phyloP scores from a whole-genome alignment of 2,797 vertebrate genomes.

The Acrossocheilus fasciatus region DNA sequence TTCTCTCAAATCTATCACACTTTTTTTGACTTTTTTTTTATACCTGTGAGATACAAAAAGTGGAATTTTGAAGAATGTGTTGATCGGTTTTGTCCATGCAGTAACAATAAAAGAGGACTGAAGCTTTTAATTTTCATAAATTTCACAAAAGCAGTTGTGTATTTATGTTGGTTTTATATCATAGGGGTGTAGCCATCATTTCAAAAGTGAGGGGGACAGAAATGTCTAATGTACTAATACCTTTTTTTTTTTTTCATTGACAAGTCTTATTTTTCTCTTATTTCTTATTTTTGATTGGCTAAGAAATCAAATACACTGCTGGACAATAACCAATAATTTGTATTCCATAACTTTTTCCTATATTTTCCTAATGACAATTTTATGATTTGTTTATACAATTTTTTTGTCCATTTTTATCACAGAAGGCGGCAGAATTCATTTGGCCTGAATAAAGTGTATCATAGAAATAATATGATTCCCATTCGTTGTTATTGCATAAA shows the following conservation, averaged over 20 bases:
- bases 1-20: not conserved
- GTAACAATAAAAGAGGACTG: not conserved
- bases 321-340: too few relatives aligned
- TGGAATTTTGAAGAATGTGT: not conserved
- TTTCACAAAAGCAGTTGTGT: not conserved
- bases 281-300: too few relatives aligned
- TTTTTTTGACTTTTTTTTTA: not conserved
- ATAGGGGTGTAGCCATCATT: not conserved
- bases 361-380: too few relatives aligned
- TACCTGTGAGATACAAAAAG: not conserved
- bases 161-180: not conserved
- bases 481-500: not conserved
- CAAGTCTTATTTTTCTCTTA: too few relatives aligned
- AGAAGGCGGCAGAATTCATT: not conserved
- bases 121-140: not conserved
- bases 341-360: too few relatives aligned
- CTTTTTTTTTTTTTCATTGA: too few relatives aligned
- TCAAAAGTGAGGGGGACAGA: too few relatives aligned
- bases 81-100: not conserved
- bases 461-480: not conserved
- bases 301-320: too few relatives aligned
- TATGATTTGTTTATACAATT: too few relatives aligned
- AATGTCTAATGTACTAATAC: not conserved
- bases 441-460: not conserved
- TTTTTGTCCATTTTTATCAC: too few relatives aligned